phyloP scores from a whole-genome alignment of 2,797 vertebrate genomes.

The Periparus ater region DNA sequence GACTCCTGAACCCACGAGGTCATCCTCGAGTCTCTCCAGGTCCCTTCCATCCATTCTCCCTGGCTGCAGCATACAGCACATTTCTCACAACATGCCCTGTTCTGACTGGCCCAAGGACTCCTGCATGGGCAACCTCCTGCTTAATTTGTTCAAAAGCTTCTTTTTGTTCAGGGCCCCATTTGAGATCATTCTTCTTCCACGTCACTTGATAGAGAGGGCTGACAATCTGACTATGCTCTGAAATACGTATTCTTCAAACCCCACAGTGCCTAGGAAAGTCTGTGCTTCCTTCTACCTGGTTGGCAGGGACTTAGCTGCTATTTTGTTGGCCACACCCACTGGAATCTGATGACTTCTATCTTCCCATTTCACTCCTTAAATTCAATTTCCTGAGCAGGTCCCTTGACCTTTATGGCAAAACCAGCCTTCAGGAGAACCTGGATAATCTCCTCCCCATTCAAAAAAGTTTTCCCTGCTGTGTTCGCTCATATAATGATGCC shows the following conservation, averaged over 20 bases:
- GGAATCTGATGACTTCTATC: neutral
- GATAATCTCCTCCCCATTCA: neutral
- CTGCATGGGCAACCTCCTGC: neutral
- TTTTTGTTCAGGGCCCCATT: neutral
- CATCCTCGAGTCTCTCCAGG: neutral
- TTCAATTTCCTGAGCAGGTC: neutral
- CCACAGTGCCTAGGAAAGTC: neutral
- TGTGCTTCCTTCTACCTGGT: neutral
- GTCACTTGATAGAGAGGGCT: neutral
- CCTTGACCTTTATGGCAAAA: neutral
- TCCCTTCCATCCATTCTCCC: neutral
- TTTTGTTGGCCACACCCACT: neutral
- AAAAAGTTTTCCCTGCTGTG: neutral
- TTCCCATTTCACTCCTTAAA: neutral
- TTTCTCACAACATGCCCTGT: neutral
- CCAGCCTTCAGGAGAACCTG: neutral
- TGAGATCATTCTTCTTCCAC: neutral
- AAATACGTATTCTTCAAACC: neutral
- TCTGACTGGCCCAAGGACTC: neutral
- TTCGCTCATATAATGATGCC: accelerated
- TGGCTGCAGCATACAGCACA: accelerated
- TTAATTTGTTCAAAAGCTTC: neutral
- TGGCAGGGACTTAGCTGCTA: neutral
- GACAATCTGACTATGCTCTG: neutral
- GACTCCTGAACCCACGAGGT: neutral